Base-by-base conservation (phyloP, 30 jellyfish, hydroid and myxozoan species). In the Calvadosia cruxmelitensis region DNA sequence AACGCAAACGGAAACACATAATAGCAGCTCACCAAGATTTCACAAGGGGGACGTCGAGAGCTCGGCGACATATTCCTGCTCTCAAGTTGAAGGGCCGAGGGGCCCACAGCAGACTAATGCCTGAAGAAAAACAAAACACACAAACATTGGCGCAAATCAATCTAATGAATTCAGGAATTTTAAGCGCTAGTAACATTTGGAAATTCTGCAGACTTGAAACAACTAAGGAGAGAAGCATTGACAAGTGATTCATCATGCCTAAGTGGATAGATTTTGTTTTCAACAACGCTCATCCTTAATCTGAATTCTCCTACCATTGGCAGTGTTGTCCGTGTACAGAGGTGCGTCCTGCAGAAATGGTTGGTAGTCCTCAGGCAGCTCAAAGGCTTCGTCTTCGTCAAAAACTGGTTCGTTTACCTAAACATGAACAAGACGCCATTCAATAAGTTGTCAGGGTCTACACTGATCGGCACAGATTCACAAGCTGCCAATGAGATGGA, bases 301-400 rank as follows among this genome's bases (percentile, higher is more conserved):
- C 20, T 42, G 20, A 10, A 42, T 42, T 42, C 57, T 5, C 2
- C 57, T 77, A 77, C 98, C 98, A 78, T 89, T 82, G 5, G 98
- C 98, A 51, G 95, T 89, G 83, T 89, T 89, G 52, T 89, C 98
- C 1, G 98, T 89, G 75, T 89, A 89, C 50, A 89, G 82, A 27
- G 98, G 98, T 34, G 92, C 73, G 50, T 89, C 98, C 64, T 82
- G 95, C 73, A 89, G 72, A 69, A 89, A 81, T 12, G 98, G 98
- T 63, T 81, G 95, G 53, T 35, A 81, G 52, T 89, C 93, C 25
- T 77, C 98, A 1, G 95, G 89, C 69, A 89, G 70, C 53, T 81
- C 95, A 72, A 89, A 88, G n/a, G 76, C 95, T 52, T 81, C 98
- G 67, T 89, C 98, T 12, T 89, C 98, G 0, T 74, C 94, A 25